Evolutionary conservation across 2,113 vertebrate species (phyloP).

Genomic region (Euleptes europaea): DNA sequence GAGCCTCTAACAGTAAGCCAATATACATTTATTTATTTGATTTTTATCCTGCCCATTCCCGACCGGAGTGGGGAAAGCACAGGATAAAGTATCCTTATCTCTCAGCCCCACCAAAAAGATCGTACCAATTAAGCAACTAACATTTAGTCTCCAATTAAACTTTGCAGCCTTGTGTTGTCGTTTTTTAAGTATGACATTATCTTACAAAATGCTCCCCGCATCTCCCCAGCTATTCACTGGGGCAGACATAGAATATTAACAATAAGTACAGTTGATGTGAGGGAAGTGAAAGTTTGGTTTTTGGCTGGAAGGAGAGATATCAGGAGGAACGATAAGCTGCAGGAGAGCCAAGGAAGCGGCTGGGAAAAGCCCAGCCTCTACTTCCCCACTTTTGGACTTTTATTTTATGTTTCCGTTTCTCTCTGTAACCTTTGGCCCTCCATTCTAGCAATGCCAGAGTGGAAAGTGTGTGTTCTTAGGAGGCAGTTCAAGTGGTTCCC

Average conservation of each 20-base stretch:
- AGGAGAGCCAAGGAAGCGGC: background rate
- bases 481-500: conserved; percentile 57
- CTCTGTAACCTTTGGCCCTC: background rate
- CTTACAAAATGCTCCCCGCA: background rate
- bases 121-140: background rate
- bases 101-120: background rate
- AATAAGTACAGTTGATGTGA: background rate
- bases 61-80: too few relatives aligned
- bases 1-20: background rate
- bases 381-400: background rate
- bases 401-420: background rate
- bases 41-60: too few relatives aligned
- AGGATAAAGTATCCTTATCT: too few relatives aligned
- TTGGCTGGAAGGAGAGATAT: background rate
- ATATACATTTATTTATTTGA: too few relatives aligned
- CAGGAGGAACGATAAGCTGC: background rate
- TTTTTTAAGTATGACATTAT: background rate
- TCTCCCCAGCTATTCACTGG: background rate
- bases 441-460: background rate
- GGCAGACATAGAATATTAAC: background rate
- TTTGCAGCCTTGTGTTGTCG: background rate
- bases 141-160: background rate
- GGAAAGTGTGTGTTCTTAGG: background rate
- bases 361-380: background rate
- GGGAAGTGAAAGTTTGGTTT: background rate